Evolutionary conservation across 2,888 invertebrate species (phyloP).

Genomic region (Rhagium mordax): DNA sequence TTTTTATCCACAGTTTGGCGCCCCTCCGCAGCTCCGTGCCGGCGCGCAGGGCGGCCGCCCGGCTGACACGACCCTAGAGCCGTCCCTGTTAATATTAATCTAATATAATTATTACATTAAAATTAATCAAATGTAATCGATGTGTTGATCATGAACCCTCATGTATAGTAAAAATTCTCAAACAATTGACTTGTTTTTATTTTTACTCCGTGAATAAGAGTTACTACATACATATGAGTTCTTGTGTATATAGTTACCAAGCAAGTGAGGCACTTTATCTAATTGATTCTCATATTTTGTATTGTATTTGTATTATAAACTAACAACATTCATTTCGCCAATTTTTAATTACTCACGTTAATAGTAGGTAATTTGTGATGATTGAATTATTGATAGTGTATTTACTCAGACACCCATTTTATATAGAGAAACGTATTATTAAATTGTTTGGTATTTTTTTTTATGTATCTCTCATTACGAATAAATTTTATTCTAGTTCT

Average conservation of each 20-base stretch:
- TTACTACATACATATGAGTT: neutral
- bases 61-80: too few relatives aligned
- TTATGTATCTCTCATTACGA: neutral
- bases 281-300: too few relatives aligned
- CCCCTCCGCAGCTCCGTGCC: too few relatives aligned
- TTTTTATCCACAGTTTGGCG: too few relatives aligned
- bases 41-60: too few relatives aligned
- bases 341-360: neutral
- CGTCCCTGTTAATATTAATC: too few relatives aligned
- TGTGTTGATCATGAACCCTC: too few relatives aligned
- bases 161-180: too few relatives aligned
- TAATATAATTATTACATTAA: too few relatives aligned
- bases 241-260: neutral
- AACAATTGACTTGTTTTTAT: too few relatives aligned
- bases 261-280: neutral
- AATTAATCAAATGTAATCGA: too few relatives aligned
- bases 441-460: conserved; percentile 5
- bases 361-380: conserved; percentile 19
- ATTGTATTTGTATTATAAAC: neutral
- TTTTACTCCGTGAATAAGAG: neutral
- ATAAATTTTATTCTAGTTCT: neutral
- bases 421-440: conserved; percentile 7
- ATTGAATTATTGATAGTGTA: neutral
- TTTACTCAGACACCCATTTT: conserved; percentile 2
- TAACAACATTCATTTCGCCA: neutral